Base-by-base conservation (phyloP, 2,113 vertebrate species). In the Megaceryle torquata region DNA sequence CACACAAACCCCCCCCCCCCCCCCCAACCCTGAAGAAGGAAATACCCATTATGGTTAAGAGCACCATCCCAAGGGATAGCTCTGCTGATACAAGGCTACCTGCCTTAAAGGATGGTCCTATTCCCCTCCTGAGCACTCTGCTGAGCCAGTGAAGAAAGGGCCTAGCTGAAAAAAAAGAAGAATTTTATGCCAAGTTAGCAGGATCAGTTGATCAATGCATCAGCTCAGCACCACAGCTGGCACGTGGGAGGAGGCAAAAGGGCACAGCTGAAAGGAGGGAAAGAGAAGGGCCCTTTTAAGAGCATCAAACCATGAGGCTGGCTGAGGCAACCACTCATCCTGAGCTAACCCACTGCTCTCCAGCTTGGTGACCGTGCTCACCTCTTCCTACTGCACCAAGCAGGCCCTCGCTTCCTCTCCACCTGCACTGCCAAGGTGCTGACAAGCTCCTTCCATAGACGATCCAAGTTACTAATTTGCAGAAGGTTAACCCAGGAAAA, bases 151-250 rank as follows among this genome's bases (percentile, higher is more conserved):
- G 10, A 59, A 68, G 50, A 56, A 94, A 69, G 11, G 29, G 37
- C 61, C 20, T 7, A 89, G 37, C 29, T 71, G 29, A 33, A 79
- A 94, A 79, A 37, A 46, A 0, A 22, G 18, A 65, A 72, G 29
- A 51, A 31, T 67, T 71, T 72, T 19, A 91, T 6, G 3, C 54
- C 71, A 80, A 48, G 43, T 43, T 31, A 82, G 43, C 60, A 75
- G 61, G 64, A 74, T 63, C 60, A 50, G 63, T 51, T 77, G 31
- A 54, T 37, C 81, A 77, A 0, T 19, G 39, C 71, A 61, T 60
- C 51, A 59, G 69, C 72, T 94, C 87, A 87, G 72, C 51, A 87
- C 35, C 65, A 64, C 91, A 92, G 87, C 89, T 87, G 81, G 86
- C 39, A 59, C 2, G 1, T 44, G 37, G 65, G 43, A 92, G 60